Evolutionary conservation across 2,888 invertebrate species (phyloP), one percentile per base, ranked within the genome.

Genomic region (Margaritifera margaritifera): DNA sequence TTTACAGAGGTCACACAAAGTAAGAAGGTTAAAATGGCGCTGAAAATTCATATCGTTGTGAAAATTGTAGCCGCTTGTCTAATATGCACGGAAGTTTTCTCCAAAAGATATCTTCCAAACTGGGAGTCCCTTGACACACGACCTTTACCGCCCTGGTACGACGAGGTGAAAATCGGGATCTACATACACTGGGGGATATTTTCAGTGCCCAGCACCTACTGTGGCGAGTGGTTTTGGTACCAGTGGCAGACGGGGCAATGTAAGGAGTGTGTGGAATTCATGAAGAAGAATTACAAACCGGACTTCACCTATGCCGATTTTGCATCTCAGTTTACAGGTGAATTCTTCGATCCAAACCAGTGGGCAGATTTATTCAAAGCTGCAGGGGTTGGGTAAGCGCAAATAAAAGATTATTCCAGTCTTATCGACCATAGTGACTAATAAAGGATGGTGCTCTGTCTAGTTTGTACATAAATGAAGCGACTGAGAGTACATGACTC

Each of bases 221-320:
- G 42, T 42, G 55, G 64, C 25, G 97, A 96, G 91, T 98, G 97
- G 97, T 97, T 97, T 89, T 97, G 97, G 97, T 91, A 89, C 19
- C 91, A 93, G 81, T 96, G 96, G 96, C 91, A 92, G 63, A 61
- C 52, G n/a, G 42, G 66, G 89, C 90, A 15, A 88, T 90, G 50
- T 88, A 90, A 78, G 81, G 87, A 62, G 88, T 90, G 74, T 89
- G 90, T 90, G 88, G 90, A 56, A 20, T 98, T 94, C 87, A 96
- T 98, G 95, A 89, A 92, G 51, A 91, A 93, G 57, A 95, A 95
- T 85, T 97, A 95, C 88, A 94, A 93, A 64, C 95, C 95, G 2
- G 92, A 92, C 62, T 96, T 96, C 85, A 93, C 94, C 0, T 98
- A 98, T 90, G 96, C 96, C 86, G 96, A 97, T 69, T 98, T 98